Evolutionary conservation across 2,797 vertebrate genomes (phyloP).

Genomic region (Squalus acanthias): DNA sequence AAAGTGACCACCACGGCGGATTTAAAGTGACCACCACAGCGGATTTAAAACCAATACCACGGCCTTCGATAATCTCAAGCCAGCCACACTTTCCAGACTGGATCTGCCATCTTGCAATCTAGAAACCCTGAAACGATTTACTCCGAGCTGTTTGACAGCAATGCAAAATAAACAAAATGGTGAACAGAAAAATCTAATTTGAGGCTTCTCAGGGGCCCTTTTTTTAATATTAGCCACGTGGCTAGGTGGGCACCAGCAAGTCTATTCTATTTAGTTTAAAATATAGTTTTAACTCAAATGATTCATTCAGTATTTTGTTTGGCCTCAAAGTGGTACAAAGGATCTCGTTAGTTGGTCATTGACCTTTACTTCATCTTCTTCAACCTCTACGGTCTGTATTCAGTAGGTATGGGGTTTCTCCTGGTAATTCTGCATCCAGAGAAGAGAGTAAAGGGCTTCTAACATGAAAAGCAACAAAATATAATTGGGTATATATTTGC

Average conservation of each 20-base stretch:
- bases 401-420: no score
- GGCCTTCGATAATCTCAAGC: neutral
- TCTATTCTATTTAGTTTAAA: neutral
- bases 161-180: neutral
- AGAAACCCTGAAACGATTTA: neutral
- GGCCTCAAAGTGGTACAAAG: neutral
- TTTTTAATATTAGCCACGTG: neutral
- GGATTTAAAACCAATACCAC: no score
- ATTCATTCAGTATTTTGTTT: neutral
- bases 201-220: neutral
- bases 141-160: neutral
- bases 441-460: neutral
- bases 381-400: neutral
- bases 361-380: neutral
- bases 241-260: neutral
- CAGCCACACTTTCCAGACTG: neutral
- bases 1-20: no score
- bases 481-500: neutral
- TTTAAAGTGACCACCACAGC: no score
- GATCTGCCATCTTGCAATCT: neutral
- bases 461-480: neutral
- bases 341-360: neutral
- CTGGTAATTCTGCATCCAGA: neutral
- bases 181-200: neutral
- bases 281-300: neutral